Conservation (phyloP, 2,113 vertebrate genomes). For the Hoplias malabaricus region DNA sequence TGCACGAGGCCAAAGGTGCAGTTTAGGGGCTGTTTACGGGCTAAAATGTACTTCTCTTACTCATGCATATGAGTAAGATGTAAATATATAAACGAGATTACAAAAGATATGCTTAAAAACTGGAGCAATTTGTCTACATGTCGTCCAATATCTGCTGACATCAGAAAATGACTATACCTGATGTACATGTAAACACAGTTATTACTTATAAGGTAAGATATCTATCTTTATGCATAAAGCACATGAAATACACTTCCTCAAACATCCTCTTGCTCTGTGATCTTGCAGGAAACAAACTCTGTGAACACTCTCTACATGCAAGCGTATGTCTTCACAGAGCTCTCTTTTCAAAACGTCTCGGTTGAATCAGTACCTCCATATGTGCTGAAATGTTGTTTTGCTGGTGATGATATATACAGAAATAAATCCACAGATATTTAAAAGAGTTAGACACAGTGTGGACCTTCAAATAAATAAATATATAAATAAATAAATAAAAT, state of each 20-base stretch:
- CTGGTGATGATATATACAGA: background rate
- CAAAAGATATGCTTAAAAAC: no score
- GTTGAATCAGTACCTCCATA: background rate
- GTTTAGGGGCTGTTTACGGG: no score
- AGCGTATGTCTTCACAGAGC: background rate
- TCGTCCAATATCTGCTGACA: no score
- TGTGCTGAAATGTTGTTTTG: background rate
- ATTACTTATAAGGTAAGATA: no score
- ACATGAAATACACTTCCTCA: background rate
- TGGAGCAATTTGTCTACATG: no score
- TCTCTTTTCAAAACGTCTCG: background rate
- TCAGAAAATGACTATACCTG: no score
- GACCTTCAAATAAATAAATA: background rate
- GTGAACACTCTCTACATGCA: background rate
- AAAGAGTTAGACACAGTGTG: background rate
- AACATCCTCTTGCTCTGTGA: background rate
- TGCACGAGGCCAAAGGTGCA: no score
- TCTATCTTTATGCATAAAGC: no score
- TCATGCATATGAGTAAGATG: no score
- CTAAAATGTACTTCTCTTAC: no score
- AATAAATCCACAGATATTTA: background rate
- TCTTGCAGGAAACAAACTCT: background rate
- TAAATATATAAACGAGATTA: no score
- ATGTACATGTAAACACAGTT: no score
- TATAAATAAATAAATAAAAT: background rate